These are phyloP conservation scores for Venturia canescens DNA, from an alignment of 1,140 invertebrate genomes.

Conservation along the genomic window DNA sequence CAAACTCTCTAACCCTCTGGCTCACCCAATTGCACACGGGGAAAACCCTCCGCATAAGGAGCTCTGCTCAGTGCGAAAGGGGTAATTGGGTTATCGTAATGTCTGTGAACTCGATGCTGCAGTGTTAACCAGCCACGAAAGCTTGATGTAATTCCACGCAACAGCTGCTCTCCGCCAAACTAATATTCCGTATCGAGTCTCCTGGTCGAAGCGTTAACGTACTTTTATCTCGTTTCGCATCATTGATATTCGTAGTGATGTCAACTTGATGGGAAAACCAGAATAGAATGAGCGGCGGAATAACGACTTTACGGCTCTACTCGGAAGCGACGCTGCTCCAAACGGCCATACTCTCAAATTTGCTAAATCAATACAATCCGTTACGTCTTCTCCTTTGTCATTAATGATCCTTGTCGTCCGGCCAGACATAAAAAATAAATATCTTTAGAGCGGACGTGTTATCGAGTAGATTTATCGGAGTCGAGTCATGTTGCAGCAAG, in stretches of 20 bases:
- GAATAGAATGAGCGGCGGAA: no score
- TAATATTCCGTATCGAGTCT: neutral
- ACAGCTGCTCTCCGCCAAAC: conserved; percentile 21
- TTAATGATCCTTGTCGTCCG: no score
- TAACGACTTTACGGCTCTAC: no score
- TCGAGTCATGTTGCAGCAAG: no score
- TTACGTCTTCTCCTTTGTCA: no score
- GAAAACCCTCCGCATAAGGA: neutral
- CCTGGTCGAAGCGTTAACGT: neutral
- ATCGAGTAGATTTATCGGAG: no score
- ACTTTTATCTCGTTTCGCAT: neutral
- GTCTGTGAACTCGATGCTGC: conserved; percentile 35
- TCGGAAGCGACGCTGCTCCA: no score
- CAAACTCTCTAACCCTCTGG: conserved; percentile 41
- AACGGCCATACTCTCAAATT: no score
- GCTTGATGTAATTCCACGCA: conserved; percentile 42
- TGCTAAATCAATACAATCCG: no score
- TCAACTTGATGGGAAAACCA: no score
- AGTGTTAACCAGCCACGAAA: conserved; percentile 38
- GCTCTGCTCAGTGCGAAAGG: conserved; percentile 36
- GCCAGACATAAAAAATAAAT: no score
- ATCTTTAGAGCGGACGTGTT: no score
- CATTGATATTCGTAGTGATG: neutral
- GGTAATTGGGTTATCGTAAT: conserved; percentile 43
- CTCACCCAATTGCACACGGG: conserved; percentile 26